Base-by-base conservation (phyloP, 2,113 vertebrate genomes). In the Mormyrus lacerda region DNA sequence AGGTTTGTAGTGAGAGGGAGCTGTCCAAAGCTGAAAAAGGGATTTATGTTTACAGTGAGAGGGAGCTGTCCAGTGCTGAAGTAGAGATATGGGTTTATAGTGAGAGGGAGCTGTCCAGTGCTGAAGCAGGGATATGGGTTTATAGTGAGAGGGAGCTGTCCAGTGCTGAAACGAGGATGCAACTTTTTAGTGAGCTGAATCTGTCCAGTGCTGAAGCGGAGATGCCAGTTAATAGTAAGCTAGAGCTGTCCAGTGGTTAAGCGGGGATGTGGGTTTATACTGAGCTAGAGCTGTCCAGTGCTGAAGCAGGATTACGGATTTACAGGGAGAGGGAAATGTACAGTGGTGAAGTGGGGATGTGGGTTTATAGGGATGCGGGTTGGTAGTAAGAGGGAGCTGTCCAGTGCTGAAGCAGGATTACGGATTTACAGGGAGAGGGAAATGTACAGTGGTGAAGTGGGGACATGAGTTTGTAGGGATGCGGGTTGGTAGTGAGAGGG, bases 21-120 rank as follows among this genome's bases (percentile, higher is more conserved):
- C n/a, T 10, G 58, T 65, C 61, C 61, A 65, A 3, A 13, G 9
- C 61, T 27, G n/a, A 61, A 61, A 2, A 1, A 0, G 55, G 19
- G 6, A 24, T 58, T 21, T 0, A 0, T 2, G 21, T 61, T n/a
- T 61, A 61, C 6, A 58, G 55, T 24, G 55, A 58, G 21, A n/a
- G 55, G 55, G 31, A 76, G 0, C 27, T 39, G 69, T 35, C 0
- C 69, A 13, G 9, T 15, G 10, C 27, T 76, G 69, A 76, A 35
- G 0, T 0, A 0, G n/a, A 0, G 6, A 42, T 4, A 21, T 4
- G 9, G 24, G 15, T 15, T 53, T 19, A 50, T 15, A 53, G 0
- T 15, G 13, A 53, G 7, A 61, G 21, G 19, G 21, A 61, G 21
- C 21, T 61, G 58, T n/a, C 58, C 58, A 61, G 58, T n/a, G 58